A percentile compares a stretch with the other conserved stretches of the same genome.
phyloP scores from a whole-genome alignment of 2,888 invertebrate species.

The Autographa pulchrina region DNA sequence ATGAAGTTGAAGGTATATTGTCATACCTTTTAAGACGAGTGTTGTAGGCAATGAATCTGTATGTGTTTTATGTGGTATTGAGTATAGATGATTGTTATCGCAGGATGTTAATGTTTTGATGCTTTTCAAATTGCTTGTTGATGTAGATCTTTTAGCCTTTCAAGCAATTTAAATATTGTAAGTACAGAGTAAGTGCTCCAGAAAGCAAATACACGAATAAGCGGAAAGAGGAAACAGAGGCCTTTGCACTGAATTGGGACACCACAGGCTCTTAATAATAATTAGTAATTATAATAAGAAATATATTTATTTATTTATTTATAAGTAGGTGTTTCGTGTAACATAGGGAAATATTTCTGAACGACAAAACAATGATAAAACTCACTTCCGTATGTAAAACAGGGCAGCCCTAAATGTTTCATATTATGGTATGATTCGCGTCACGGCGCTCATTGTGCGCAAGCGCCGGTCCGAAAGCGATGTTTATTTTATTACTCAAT shows the following conservation, averaged over 20 bases:
- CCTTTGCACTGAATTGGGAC: too few species aligned
- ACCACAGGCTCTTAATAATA: too few species aligned
- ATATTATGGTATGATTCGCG: constrained; percentile 70
- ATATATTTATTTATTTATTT: too few species aligned
- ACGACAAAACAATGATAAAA: not conserved
- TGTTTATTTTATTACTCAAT: constrained; percentile 61
- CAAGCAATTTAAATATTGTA: too few species aligned
- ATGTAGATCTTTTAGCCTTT: not conserved
- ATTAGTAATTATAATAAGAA: too few species aligned
- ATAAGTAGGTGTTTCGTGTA: too few species aligned
- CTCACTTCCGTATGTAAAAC: not conserved
- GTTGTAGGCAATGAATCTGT: not conserved
- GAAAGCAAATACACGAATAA: too few species aligned
- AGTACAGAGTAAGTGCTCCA: too few species aligned
- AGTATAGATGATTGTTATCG: constrained; percentile 1
- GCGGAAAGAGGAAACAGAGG: too few species aligned
- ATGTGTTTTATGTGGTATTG: not conserved
- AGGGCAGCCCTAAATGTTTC: constrained; percentile 53
- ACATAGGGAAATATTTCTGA: not conserved
- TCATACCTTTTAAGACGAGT: not conserved
- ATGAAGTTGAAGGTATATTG: constrained; percentile 5
- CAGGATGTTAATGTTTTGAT: not conserved
- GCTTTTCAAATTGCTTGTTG: not conserved
- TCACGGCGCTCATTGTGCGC: constrained; percentile 69
- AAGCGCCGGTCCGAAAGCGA: constrained; percentile 55